phyloP scores from a whole-genome alignment of 2,113 vertebrate genomes.

The Phoenicopterus ruber region DNA sequence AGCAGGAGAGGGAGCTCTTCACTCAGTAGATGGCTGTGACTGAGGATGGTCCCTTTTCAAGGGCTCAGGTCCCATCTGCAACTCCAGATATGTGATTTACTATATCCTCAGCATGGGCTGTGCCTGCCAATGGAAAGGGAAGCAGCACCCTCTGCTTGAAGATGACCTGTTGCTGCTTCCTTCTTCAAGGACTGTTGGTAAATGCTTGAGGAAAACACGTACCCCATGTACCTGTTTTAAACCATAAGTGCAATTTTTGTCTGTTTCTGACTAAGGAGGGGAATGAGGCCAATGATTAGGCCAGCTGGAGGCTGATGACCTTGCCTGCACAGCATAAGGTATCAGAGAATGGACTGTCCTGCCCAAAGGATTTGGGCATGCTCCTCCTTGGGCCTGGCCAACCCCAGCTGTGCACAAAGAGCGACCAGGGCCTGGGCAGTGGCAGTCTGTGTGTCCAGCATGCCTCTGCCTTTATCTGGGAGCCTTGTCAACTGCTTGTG shows the following conservation, averaged over 20 bases:
- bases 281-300: background rate
- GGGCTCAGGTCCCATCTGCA: background rate
- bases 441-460: background rate
- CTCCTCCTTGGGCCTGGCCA: background rate
- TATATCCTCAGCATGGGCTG: background rate
- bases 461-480: background rate
- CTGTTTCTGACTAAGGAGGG: background rate
- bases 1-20: background rate
- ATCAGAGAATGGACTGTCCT: rapidly evolving
- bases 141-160: background rate
- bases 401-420: background rate
- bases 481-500: background rate
- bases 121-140: background rate
- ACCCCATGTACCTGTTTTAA: background rate
- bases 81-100: rapidly evolving
- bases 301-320: background rate
- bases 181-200: background rate
- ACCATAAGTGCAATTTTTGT: background rate
- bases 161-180: background rate
- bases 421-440: background rate
- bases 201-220: background rate
- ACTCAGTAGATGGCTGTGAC: background rate
- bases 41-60: background rate
- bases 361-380: background rate
- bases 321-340: background rate